Evolutionary conservation across 2,113 vertebrate species (phyloP).

Genomic region (Thamnophis sirtalis): DNA sequence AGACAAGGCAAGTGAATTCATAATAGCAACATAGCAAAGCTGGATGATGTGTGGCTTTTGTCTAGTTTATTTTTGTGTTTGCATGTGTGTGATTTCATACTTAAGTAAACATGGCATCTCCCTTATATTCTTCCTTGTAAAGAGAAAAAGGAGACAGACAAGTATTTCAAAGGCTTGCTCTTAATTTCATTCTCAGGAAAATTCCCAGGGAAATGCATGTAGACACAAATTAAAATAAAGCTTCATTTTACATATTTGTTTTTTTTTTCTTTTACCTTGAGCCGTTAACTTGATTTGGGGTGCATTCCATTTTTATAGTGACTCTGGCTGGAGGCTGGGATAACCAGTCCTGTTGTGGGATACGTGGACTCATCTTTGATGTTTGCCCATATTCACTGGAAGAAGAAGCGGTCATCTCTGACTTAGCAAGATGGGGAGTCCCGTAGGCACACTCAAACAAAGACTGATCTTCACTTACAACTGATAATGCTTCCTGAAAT

Average conservation of each 20-base stretch:
- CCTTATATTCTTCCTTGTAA: background rate
- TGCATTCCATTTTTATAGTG: slow-evolving; percentile 88
- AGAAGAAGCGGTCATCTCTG: slow-evolving; percentile 85
- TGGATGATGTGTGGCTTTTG: background rate
- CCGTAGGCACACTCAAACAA: slow-evolving; percentile 87
- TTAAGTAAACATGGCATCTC: background rate
- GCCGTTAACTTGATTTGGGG: slow-evolving; percentile 79
- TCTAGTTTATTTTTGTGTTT: background rate
- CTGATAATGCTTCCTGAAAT: slow-evolving; percentile 81
- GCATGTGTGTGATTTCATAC: background rate
- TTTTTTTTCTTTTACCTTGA: slow-evolving; percentile 72
- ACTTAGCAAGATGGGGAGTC: slow-evolving; percentile 75
- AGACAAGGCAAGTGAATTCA: background rate
- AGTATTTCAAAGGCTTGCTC: background rate
- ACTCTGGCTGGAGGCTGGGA: slow-evolving; percentile 76
- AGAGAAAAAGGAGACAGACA: background rate
- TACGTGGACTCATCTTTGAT: slow-evolving; percentile 83
- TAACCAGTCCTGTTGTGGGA: slow-evolving; percentile 85
- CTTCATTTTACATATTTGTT: background rate
- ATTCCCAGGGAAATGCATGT: background rate
- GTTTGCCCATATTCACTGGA: slow-evolving; percentile 83
- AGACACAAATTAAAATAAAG: background rate
- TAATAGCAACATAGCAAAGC: background rate
- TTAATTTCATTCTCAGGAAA: background rate
- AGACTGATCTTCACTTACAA: slow-evolving; percentile 87